Conservation (phyloP, 1,140 invertebrate genomes). For the Scaptomyza graminum region DNA sequence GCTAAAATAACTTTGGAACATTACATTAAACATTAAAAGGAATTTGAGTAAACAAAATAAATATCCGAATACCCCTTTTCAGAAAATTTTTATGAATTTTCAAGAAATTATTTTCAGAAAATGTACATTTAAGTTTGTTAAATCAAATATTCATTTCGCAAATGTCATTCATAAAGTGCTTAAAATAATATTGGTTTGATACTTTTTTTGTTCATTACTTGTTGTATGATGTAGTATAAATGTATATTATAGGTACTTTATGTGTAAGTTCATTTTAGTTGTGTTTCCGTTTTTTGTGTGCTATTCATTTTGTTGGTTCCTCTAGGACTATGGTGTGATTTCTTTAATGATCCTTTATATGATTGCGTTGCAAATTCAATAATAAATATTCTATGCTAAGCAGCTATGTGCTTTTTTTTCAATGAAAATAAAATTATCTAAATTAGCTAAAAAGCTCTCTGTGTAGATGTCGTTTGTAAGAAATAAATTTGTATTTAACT, state of each 20-base stretch:
- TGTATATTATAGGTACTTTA: constrained; percentile 63
- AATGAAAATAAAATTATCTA: constrained; percentile 31
- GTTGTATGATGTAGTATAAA: constrained; percentile 3
- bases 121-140: no score
- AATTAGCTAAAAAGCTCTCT: constrained; percentile 2
- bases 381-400: constrained; percentile 57
- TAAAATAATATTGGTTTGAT: constrained; percentile 22
- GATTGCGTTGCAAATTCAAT: constrained; percentile 64
- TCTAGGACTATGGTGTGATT: constrained; percentile 41
- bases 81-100: no score
- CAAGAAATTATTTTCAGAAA: no score
- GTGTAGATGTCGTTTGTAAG: constrained; percentile 1
- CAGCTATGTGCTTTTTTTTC: constrained; percentile 52
- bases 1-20: no score
- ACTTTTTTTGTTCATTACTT: constrained; percentile 3
- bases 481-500: constrained; percentile 10
- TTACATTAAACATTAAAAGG: no score
- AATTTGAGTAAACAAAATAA: background rate
- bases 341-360: constrained; percentile 20
- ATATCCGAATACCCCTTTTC: no score
- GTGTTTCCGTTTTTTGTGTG: constrained; percentile 24
- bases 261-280: constrained; percentile 44
- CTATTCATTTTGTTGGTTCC: constrained; percentile 27
- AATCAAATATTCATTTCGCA: constrained; percentile 3
- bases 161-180: background rate